Evolutionary conservation across 2,888 invertebrate genomes (phyloP), one percentile per base, ranked within the genome.

Genomic region (Coelinius sp.): DNA sequence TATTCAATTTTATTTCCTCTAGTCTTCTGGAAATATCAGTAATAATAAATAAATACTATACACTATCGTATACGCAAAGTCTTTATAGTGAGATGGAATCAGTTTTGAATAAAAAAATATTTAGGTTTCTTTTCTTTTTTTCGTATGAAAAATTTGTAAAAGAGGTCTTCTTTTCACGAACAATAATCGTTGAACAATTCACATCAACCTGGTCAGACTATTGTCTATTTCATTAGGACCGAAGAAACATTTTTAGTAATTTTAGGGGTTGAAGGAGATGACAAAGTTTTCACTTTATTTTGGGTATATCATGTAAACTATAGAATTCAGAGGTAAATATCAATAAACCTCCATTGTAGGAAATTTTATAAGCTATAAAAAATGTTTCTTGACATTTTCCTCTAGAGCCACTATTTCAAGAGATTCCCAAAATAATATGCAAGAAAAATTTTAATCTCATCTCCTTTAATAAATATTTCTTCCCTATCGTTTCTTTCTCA

Each of bases 21-120:
- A 49, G 71, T 68, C 69, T 71, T 71, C 65, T 67, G 80, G 75
- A 79, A 79, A 78, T 77, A 79, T 79, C 35, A 20, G 77, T 83
- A 82, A 82, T n/a, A n/a, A n/a, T n/a, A 81, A 85, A 85, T 85
- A 86, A 87, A 86, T 84, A 86, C 83, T 86, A 86, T 79, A 77
- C 78, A 75, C 84, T 83, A 84, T 22, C 74, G 76, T 83, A 82
- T 76, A 83, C 76, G 80, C 82, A 78, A 82, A 85, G 83, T 84
- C 84, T 86, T n/a, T 83, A 82, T 81, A 79, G 76, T 64, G 79
- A 78, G 81, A 83, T 80, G 82, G 82, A 85, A 84, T 83, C 80
- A 79, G 77, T 31, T 53, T 41, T 41, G 27, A 65, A 70, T 38
- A 70, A 82, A 77, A 67, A 75, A 76, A 75, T 75, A 73, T 73